These are phyloP conservation scores for Calidris pygmaea DNA, from an alignment of 2,113 vertebrate genomes.

Conservation along the genomic window DNA sequence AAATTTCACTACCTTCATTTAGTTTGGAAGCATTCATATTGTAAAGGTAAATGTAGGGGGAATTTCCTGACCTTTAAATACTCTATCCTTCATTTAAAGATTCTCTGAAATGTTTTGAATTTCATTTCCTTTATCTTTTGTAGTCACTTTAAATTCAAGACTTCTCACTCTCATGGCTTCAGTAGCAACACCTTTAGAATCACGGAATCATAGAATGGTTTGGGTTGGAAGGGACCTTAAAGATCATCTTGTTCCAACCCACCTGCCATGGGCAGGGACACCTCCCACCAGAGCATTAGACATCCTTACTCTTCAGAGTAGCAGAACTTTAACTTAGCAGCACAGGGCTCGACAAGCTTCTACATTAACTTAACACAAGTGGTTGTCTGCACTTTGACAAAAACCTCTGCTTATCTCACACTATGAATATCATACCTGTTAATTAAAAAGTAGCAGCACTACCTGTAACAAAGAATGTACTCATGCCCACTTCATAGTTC, in stretches of 20 bases:
- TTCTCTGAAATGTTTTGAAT: neutral
- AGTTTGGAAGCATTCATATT: neutral
- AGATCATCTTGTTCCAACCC: too few species aligned
- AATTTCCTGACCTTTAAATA: neutral
- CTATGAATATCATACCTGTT: neutral
- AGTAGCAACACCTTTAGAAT: neutral
- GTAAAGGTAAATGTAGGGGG: neutral
- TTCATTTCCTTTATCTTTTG: neutral
- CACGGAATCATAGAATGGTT: too few species aligned
- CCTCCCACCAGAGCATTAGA: neutral
- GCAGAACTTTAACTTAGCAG: neutral
- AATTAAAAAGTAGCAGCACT: neutral
- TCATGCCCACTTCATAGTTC: accelerated
- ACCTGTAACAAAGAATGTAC: neutral
- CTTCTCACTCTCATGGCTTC: neutral
- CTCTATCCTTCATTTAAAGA: neutral
- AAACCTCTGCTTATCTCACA: neutral
- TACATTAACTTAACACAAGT: neutral
- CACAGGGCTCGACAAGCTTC: neutral
- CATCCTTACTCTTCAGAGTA: neutral
- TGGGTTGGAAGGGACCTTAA: too few species aligned
- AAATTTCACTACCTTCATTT: neutral
- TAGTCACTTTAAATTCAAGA: neutral
- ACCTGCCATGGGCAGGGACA: too few species aligned
- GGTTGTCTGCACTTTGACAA: neutral